Evolutionary conservation across 2,888 invertebrate species (phyloP), one percentile per base, ranked within the genome.

Genomic region (Chrysodeixis includens): DNA sequence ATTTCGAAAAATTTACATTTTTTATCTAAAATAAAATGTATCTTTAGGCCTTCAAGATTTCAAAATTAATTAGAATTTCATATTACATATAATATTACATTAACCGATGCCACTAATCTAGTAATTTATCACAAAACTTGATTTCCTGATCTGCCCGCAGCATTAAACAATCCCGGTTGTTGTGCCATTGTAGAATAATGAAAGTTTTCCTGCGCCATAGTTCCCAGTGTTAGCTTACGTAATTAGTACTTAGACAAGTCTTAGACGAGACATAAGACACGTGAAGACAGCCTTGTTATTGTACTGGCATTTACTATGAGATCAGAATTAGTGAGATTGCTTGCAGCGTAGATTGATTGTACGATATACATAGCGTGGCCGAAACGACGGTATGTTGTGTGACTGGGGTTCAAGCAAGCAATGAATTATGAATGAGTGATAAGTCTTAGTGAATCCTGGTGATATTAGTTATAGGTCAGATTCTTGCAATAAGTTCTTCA

Each of bases 201-300:
- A 78, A 82, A 84, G 85, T 84, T 83, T 75, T 66, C 72, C 77
- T 75, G 75, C 76, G 66, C 76, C 76, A 75, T 70, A 76, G 63
- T 75, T 73, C 66, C 63, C 67, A 67, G 71, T 75, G 53, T 75
- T 83, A 74, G 78, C 79, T 71, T 76, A 60, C 59, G 78, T 81
- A 84, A 82, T 83, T 81, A 81, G 69, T 61, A 73, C 73, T 78
- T 66, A 53, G 20, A 54, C 40, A 3, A 2, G 26, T 26, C 26
- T 26, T 26, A 26, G 26, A 26, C n/a, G 57, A 66, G 61, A 60
- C 52, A 59, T 62, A 61, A 54, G 30, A 52, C 59, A 56, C 57
- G 18, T 73, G 53, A 12, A 56, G n/a, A 10, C 16, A 44, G 30
- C 58, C 56, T 12, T 12, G 59, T 44, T 58, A 40, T 46, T 52